Percentiles rank a stretch among this genome's conserved stretches.
Conservation (phyloP, 2,797 vertebrate species). For the Xenopus petersii region DNA sequence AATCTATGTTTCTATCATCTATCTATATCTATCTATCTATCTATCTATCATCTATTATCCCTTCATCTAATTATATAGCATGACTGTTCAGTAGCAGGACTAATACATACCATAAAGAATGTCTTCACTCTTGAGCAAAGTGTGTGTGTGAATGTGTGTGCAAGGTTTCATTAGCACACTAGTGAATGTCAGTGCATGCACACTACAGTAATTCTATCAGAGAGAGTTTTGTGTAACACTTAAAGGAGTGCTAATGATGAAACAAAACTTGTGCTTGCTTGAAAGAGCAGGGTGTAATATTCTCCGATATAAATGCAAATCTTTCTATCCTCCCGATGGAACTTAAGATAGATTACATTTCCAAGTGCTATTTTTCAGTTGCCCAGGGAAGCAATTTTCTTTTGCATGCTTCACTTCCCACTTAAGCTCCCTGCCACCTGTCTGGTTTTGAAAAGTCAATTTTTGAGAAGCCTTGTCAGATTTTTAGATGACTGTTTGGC, state of each 20-base stretch:
- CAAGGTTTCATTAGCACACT: too few species aligned
- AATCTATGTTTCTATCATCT: too few species aligned
- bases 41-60: too few species aligned
- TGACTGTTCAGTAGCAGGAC: too few species aligned
- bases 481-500: neutral
- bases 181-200: too few species aligned
- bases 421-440: neutral
- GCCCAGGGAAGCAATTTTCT: constrained; percentile 1
- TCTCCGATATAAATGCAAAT: neutral
- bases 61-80: too few species aligned
- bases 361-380: neutral
- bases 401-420: neutral
- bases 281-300: neutral
- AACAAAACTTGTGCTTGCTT: neutral
- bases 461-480: neutral
- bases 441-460: neutral
- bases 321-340: neutral
- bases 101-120: too few species aligned
- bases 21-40: too few species aligned
- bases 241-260: neutral
- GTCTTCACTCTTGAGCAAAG: too few species aligned
- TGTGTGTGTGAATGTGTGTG: too few species aligned
- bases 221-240: neutral
- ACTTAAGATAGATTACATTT: constrained; percentile 1
- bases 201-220: neutral